phyloP scores from a whole-genome alignment of 2,113 vertebrate species.

The Pelvicachromis taeniatus region DNA sequence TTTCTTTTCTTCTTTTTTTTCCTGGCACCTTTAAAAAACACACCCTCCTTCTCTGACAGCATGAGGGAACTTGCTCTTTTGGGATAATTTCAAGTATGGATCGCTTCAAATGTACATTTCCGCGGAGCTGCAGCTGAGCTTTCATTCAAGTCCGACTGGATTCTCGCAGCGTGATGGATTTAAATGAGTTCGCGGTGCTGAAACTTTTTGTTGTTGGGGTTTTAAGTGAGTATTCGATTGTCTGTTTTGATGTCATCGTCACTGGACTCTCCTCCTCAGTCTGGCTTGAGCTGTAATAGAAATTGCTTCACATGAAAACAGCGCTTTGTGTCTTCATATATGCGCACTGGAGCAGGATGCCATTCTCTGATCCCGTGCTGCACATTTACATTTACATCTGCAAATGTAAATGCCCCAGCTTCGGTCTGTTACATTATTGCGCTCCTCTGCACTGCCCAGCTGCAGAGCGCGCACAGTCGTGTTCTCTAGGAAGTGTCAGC shows the following conservation, averaged over 20 bases:
- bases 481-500: neutral
- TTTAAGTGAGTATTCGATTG: constrained; percentile 57
- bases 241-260: neutral
- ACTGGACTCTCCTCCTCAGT: neutral
- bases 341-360: neutral
- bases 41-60: neutral
- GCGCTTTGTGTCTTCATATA: neutral
- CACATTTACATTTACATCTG: neutral
- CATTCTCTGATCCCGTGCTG: neutral
- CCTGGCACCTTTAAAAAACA: neutral
- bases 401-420: neutral
- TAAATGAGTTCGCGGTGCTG: constrained; percentile 40
- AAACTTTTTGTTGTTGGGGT: constrained; percentile 68
- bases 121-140: constrained; percentile 55
- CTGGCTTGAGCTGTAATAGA: neutral
- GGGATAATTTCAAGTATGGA: constrained; percentile 47
- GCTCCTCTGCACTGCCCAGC: neutral
- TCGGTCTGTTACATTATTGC: neutral
- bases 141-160: constrained; percentile 26
- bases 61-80: constrained; percentile 6
- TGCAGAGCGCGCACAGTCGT: neutral
- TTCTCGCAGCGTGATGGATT: constrained; percentile 63
- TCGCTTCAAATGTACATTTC: constrained; percentile 33
- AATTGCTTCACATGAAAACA: neutral
- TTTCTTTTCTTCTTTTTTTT: neutral